Evolutionary conservation across 2,797 vertebrate species (phyloP).

Genomic region (Tolypeutes matacus): DNA sequence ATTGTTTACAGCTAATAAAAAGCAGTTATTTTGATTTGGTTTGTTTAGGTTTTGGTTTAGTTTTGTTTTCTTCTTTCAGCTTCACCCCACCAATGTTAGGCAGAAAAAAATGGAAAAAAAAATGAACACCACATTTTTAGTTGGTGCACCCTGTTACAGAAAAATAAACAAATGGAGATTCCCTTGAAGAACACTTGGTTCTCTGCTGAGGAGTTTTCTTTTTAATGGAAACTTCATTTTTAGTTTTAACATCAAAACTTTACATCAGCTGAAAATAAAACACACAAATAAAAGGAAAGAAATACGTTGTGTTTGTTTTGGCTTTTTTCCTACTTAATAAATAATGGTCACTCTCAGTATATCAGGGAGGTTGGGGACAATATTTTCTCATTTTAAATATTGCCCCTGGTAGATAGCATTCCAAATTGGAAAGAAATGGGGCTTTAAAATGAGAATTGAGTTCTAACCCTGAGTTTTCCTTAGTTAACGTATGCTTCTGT

Average conservation of each 20-base stretch:
- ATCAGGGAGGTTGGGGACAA: background rate
- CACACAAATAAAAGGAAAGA: constrained; percentile 68
- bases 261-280: constrained; percentile 81
- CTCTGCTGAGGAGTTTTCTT: constrained; percentile 59
- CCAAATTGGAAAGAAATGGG: background rate
- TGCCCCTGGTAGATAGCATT: background rate
- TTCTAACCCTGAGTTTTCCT: background rate
- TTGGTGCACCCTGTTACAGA: constrained; percentile 24
- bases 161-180: constrained; percentile 69
- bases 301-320: constrained; percentile 53
- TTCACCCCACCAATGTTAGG: constrained; percentile 50
- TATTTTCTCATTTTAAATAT: constrained; percentile 30
- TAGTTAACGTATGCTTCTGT: background rate
- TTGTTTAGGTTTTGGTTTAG: constrained; percentile 8
- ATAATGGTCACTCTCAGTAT: constrained; percentile 35
- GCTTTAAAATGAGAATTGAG: constrained; percentile 13
- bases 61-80: constrained; percentile 60
- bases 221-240: constrained; percentile 65
- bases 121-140: constrained; percentile 72
- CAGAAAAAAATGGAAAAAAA: constrained; percentile 15
- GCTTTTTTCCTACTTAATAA: constrained; percentile 52
- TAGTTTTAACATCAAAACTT: constrained; percentile 69
- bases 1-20: background rate
- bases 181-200: constrained; percentile 61
- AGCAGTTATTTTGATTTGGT: background rate